Percentiles rank a stretch among this genome's conserved stretches.
phyloP scores from a whole-genome alignment of 2,888 invertebrate genomes.

The Bedellia somnulentella region DNA sequence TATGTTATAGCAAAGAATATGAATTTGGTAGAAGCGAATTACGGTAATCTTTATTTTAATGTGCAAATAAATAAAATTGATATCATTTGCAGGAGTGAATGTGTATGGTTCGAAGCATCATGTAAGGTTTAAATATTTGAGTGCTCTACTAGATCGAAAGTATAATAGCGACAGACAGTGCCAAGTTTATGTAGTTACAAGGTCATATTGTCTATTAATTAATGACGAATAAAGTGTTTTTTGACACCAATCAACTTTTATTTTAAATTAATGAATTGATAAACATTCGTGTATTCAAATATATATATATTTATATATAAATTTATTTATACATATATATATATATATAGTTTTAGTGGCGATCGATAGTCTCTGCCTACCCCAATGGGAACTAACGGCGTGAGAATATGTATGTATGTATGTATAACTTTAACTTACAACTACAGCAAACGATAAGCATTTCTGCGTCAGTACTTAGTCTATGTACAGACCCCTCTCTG shows the following conservation, averaged over 20 bases:
- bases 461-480: not conserved
- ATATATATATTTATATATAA: not conserved
- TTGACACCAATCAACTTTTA: too few relatives aligned
- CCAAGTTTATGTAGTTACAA: too few relatives aligned
- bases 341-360: not conserved
- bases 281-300: not conserved
- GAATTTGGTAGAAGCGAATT: not conserved
- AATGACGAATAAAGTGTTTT: too few relatives aligned
- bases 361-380: too few relatives aligned
- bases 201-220: too few relatives aligned
- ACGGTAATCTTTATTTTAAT: too few relatives aligned
- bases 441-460: too few relatives aligned
- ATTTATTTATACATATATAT: not conserved
- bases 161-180: not conserved
- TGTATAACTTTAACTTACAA: too few relatives aligned
- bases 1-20: slow-evolving; percentile 2
- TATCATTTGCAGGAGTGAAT: too few relatives aligned
- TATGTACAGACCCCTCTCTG: slow-evolving; percentile 30
- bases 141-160: not conserved
- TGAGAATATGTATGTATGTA: too few relatives aligned
- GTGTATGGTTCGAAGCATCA: not conserved
- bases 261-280: not conserved
- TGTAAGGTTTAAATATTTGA: not conserved
- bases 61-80: too few relatives aligned
- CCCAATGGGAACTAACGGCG: too few relatives aligned